These are phyloP conservation scores for Hemibagrus guttatus DNA, from an alignment of 2,797 vertebrate genomes.

Conservation along the genomic window DNA sequence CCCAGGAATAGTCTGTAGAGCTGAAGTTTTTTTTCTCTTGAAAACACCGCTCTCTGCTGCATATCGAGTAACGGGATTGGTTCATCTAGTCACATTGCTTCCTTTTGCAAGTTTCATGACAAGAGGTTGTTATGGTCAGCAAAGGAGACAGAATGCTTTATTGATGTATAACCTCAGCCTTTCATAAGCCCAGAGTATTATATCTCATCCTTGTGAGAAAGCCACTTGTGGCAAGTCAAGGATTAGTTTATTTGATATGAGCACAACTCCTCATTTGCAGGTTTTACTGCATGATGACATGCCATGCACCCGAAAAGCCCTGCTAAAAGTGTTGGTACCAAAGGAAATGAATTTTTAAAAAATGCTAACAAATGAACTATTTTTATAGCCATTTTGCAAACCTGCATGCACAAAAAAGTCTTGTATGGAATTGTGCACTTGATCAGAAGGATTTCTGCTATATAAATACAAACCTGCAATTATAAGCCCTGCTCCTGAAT, in stretches of 20 bases:
- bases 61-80: neutral
- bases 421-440: neutral
- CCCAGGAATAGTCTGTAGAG: too few relatives aligned
- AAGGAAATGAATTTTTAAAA: neutral
- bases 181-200: neutral
- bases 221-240: too few relatives aligned
- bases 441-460: neutral
- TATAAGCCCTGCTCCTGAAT: neutral
- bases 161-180: neutral
- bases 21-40: too few relatives aligned
- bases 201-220: neutral
- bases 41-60: neutral
- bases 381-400: neutral
- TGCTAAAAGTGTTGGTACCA: neutral
- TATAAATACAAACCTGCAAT: neutral
- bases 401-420: neutral
- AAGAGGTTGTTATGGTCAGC: slow-evolving; percentile 15
- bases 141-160: neutral
- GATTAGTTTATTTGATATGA: neutral
- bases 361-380: neutral
- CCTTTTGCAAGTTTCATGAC: neutral
- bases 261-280: neutral
- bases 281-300: neutral
- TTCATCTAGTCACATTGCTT: neutral
- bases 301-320: neutral